Evolutionary conservation across 2,888 invertebrate species (phyloP), one percentile per base, ranked within the genome.

Genomic region (Serripes groenlandicus): DNA sequence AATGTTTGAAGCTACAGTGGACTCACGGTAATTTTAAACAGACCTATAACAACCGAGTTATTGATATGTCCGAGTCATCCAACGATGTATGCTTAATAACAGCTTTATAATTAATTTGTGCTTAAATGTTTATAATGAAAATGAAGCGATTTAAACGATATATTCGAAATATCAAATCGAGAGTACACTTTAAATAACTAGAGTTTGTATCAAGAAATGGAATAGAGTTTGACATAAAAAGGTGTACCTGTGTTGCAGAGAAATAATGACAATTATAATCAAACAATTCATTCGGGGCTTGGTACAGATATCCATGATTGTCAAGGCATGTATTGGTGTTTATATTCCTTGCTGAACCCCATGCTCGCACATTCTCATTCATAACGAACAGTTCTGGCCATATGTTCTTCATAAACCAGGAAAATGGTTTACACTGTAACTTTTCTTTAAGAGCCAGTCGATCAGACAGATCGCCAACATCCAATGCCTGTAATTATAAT

Each of bases 301-400:
- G 91, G 60, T 91, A 92, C 62, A 91, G 71, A 69, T 91, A 92
- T 62, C 91, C 86, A 30, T 90, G 88, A 76, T 92, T 92, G 81
- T 92, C 92, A 32, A 92, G 77, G 71, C 92, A 92, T 58, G 74
- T 76, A 52, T 87, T 85, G 15, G 87, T 81, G 49, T 87, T 70
- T 18, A 85, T 54, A 75, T 90, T 90, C 26, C 86, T 52, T 9
- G 88, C 78, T 87, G 90, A 86, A 34, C 92, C 92, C 90, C 90
- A 91, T 9, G 91, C 91, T 21, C 69, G 71, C 9, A 89, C 89
- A 62, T 90, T 72, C 58, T 79, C 73, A 35, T 86, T 84, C 58
- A 87, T 87, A 5, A 90, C 85, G 35, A 86, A 76, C 42, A 92
- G 79, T 49, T 92, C 92, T n/a, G 90, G 92, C 91, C 91, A 92